phyloP scores from a whole-genome alignment of 2,113 vertebrate genomes.

The Azemiops feae region DNA sequence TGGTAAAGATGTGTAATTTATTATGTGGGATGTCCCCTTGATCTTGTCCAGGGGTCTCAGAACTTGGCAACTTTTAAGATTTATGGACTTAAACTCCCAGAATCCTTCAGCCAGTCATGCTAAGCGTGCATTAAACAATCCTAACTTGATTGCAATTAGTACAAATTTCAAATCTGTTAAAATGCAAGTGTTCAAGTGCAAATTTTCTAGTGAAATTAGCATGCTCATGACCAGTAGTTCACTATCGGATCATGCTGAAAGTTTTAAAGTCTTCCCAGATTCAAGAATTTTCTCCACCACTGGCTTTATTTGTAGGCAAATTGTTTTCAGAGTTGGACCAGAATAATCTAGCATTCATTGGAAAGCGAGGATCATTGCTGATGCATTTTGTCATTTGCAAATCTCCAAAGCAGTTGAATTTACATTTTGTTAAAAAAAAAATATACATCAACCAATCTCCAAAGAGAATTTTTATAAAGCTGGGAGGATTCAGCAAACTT shows the following conservation, averaged over 20 bases:
- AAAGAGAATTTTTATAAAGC: not conserved
- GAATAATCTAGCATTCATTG: not conserved
- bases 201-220: not conserved
- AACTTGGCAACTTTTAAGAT: not conserved
- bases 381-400: not conserved
- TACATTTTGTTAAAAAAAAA: not conserved
- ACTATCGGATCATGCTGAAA: not conserved
- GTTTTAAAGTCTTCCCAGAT: not conserved
- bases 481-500: not conserved
- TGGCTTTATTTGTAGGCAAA: not conserved
- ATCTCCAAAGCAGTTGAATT: not conserved
- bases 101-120: not conserved
- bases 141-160: not conserved
- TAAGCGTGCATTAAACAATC: not conserved
- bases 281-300: not conserved
- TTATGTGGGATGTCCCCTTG: not conserved
- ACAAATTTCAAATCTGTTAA: not conserved
- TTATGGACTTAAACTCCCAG: not conserved
- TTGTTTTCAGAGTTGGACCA: not conserved
- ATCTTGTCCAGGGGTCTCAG: not conserved
- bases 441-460: not conserved
- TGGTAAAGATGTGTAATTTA: not conserved
- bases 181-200: not conserved
- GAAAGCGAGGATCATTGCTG: not conserved
- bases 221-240: not conserved